Evolutionary conservation across 2,888 invertebrate species (phyloP).

Genomic region (Harmothoe impar): DNA sequence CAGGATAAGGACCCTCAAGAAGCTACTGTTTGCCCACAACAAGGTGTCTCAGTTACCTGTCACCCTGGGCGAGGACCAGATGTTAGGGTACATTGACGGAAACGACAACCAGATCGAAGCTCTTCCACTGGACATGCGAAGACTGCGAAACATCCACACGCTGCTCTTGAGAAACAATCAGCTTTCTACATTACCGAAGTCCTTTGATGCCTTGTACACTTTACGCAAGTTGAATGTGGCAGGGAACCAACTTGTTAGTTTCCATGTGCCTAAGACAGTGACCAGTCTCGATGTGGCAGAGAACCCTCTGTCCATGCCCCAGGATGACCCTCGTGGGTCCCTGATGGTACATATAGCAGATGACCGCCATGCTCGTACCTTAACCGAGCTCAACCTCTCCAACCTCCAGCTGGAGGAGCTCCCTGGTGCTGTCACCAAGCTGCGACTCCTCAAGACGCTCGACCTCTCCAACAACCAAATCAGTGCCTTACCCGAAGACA

Average conservation of each 20-base stretch:
- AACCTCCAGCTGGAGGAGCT: conserved; percentile 78
- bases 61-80: conserved; percentile 73
- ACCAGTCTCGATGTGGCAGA: conserved; percentile 74
- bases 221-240: conserved; percentile 76
- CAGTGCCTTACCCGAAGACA: conserved; percentile 74
- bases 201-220: conserved; percentile 76
- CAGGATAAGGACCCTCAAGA: conserved; percentile 76
- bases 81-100: conserved; percentile 77
- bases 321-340: conserved; percentile 69
- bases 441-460: conserved; percentile 77
- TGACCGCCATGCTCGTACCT: conserved; percentile 77
- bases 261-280: conserved; percentile 79
- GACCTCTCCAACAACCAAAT: conserved; percentile 80
- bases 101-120: conserved; percentile 76
- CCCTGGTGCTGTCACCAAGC: conserved; percentile 78
- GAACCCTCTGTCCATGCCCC: conserved; percentile 74
- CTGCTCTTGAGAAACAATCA: conserved; percentile 77
- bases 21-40: conserved; percentile 77
- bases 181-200: conserved; percentile 77
- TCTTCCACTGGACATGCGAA: conserved; percentile 77
- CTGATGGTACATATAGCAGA: conserved; percentile 78
- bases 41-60: conserved; percentile 76
- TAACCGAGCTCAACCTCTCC: conserved; percentile 78
- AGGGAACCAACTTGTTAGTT: conserved; percentile 76
- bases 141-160: conserved; percentile 75